Base-by-base conservation (phyloP, 2,888 invertebrate genomes). In the Torymus auratus region DNA sequence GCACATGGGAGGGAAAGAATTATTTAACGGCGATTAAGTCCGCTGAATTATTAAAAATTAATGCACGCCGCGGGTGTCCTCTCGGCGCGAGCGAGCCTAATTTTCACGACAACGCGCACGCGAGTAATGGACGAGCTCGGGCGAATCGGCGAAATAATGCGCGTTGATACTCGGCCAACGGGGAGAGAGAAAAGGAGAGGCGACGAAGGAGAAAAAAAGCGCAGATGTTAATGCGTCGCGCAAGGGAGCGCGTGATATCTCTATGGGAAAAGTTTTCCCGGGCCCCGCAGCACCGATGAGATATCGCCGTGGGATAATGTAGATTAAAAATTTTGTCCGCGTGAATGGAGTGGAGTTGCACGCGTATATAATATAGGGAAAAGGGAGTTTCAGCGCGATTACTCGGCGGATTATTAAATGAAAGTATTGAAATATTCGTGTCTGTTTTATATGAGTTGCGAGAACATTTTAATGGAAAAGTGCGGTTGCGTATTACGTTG, bases 1-100 rank as follows among this genome's bases (percentile, higher is more conserved):
- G 20, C 20, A 2, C 41, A 41, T 10, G 7, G 41, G 53, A n/a
- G 41, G 53, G 23, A 41, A 69, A 41, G 70, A 85, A 84, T 84
- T 84, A 84, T 83, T 83, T 82, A 82, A 62, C 70, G 78, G 20
- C 83, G 85, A 85, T 85, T 85, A 85, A 84, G 84, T 65, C 82
- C 72, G 68, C 56, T 80, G 83, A 84, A 83, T 86, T 85, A 84
- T 83, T 84, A 86, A 86, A 86, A 86, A 85, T 85, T 84, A 84
- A 86, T 84, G 83, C 82, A 74, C 80, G 80, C 20, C 20, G 20
- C 20, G 20, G 20, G 62, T 64, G 55, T 76, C 70, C 58, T 17
- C 7, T 7, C 81, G 73, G 64, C 64, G 61, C 74, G 61, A 72
- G 20, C 53, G 20, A 67, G 56, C 70, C 83, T 86, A 86, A 85